phyloP scores from a whole-genome alignment of 1,140 invertebrate species.

The Drosophila nannoptera region DNA sequence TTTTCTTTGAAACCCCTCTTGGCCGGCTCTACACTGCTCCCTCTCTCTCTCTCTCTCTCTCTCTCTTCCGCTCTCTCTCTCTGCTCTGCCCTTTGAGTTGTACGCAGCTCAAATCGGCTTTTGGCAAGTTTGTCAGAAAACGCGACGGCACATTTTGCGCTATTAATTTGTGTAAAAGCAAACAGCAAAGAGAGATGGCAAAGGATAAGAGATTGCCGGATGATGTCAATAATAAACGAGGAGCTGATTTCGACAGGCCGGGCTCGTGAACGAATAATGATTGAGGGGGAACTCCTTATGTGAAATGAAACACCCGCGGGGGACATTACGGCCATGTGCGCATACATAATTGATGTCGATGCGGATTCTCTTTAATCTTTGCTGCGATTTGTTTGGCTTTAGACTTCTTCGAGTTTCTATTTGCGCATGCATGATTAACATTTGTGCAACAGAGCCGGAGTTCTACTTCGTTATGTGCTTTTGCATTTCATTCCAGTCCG shows the following conservation, averaged over 20 bases:
- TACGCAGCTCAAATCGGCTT: slow-evolving; percentile 24
- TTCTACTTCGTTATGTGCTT: slow-evolving; percentile 21
- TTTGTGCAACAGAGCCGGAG: slow-evolving; percentile 32
- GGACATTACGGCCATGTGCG: slow-evolving; percentile 46
- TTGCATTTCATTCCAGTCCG: slow-evolving; percentile 1
- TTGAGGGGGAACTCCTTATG: slow-evolving; percentile 49
- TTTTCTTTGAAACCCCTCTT: slow-evolving; percentile 25
- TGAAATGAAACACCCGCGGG: slow-evolving; percentile 47
- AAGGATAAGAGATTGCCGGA: slow-evolving; percentile 32
- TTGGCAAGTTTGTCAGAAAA: slow-evolving; percentile 29
- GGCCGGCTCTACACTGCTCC: too few relatives aligned
- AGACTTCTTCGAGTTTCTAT: slow-evolving; percentile 26
- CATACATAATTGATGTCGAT: slow-evolving; percentile 59
- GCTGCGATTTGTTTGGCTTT: slow-evolving; percentile 49
- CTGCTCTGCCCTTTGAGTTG: slow-evolving; percentile 28
- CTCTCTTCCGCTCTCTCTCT: background rate
- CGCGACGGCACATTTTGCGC: slow-evolving; percentile 39
- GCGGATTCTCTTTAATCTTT: slow-evolving; percentile 58
- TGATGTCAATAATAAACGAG: slow-evolving; percentile 16
- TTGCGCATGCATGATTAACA: slow-evolving; percentile 54
- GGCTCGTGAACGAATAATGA: slow-evolving; percentile 35
- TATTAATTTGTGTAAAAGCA: slow-evolving; percentile 60
- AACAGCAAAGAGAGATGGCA: slow-evolving; percentile 48
- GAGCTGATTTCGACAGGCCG: background rate
- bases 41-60: too few relatives aligned